phyloP scores from a whole-genome alignment of 2,888 invertebrate species.

The Leptopilina syphax region DNA sequence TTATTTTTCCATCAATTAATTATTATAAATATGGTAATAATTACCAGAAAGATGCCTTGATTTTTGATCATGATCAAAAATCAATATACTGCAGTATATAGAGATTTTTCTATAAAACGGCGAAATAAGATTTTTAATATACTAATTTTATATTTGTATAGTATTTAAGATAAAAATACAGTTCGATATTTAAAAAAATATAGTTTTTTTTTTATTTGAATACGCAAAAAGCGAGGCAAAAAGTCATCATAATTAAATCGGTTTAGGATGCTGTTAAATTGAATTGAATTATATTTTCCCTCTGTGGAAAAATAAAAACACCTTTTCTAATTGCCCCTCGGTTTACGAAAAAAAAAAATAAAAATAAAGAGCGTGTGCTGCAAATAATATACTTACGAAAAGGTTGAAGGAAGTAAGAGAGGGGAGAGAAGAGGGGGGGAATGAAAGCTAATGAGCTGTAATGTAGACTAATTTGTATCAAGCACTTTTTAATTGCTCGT shows the following conservation, averaged over 20 bases:
- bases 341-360: not conserved
- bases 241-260: not conserved
- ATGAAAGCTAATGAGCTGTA: constrained; percentile 65
- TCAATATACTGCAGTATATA: not conserved
- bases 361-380: constrained; percentile 6
- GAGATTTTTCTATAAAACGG: constrained; percentile 10
- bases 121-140: not conserved
- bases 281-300: constrained; percentile 14
- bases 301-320: not conserved
- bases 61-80: not conserved
- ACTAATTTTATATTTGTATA: constrained; percentile 14
- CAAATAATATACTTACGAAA: constrained; percentile 17
- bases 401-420: too few relatives aligned
- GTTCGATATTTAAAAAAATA: not conserved
- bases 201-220: not conserved
- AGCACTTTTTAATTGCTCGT: constrained; percentile 62
- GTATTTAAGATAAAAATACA: constrained; percentile 13
- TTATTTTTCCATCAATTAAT: not conserved
- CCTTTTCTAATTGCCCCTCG: constrained; percentile 13
- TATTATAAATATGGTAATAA: constrained; percentile 15
- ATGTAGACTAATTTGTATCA: constrained; percentile 61
- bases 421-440: not conserved
- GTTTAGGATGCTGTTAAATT: not conserved
- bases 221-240: not conserved
- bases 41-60: not conserved